phyloP scores from a whole-genome alignment of 2,113 vertebrate species.

The Semnornis frantzii region DNA sequence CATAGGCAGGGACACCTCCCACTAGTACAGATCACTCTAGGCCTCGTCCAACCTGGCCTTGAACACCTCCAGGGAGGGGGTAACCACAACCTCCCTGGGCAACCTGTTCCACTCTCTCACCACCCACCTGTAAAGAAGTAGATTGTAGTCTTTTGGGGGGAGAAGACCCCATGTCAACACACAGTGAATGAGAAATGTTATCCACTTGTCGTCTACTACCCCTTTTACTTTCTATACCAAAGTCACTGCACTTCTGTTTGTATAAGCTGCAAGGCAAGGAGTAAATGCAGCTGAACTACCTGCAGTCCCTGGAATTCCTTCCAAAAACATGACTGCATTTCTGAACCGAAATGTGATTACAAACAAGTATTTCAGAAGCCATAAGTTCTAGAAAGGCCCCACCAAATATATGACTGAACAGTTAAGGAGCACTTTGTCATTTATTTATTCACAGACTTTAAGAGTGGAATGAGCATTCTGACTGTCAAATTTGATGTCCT shows the following conservation, averaged over 20 bases:
- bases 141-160: not conserved
- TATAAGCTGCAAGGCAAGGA: not conserved
- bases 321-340: not conserved
- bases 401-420: not conserved
- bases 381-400: not conserved
- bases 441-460: not conserved
- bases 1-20: too few relatives aligned
- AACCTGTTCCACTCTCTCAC: too few relatives aligned
- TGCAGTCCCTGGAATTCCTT: not conserved
- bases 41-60: too few relatives aligned
- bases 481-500: not conserved
- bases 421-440: not conserved
- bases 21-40: too few relatives aligned
- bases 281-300: not conserved
- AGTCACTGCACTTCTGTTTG: not conserved
- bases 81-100: too few relatives aligned
- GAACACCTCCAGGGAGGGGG: too few relatives aligned
- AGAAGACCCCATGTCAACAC: accelerated
- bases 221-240: not conserved
- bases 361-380: not conserved
- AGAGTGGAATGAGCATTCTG: not conserved
- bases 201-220: not conserved
- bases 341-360: not conserved
- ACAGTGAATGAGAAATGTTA: not conserved
- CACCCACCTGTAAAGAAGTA: not conserved